These are phyloP conservation scores for Periophthalmus modestus DNA, from an alignment of 2,113 vertebrate species.

Conservation along the genomic window DNA sequence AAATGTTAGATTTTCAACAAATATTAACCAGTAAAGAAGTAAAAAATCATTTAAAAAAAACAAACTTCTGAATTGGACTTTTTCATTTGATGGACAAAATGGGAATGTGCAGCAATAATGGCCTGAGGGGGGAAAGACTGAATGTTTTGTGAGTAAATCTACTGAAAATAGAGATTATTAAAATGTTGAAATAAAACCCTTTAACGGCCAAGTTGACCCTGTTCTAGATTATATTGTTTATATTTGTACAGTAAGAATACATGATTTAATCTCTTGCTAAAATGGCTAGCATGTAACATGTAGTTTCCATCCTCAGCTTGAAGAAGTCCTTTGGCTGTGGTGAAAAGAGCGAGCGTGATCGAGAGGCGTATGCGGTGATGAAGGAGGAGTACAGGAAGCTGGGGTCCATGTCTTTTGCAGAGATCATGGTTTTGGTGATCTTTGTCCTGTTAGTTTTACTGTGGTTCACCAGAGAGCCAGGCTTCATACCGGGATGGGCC, in stretches of 20 bases:
- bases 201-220: too few relatives aligned
- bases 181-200: too few relatives aligned
- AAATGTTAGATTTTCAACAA: too few relatives aligned
- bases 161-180: background rate
- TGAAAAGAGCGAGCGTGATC: constrained; percentile 37
- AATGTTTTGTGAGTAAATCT: background rate
- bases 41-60: too few relatives aligned
- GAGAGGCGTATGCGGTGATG: constrained; percentile 77
- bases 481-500: constrained; percentile 89
- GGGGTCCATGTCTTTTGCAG: constrained; percentile 83
- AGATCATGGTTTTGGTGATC: constrained; percentile 75
- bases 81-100: too few relatives aligned
- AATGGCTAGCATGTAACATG: background rate
- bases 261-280: background rate
- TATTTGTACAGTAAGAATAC: too few relatives aligned
- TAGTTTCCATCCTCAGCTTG: constrained; percentile 70
- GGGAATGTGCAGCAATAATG: background rate
- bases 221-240: too few relatives aligned
- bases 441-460: constrained; percentile 83
- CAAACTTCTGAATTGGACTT: too few relatives aligned
- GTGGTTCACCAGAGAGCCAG: constrained; percentile 93
- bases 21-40: too few relatives aligned
- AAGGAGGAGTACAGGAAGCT: constrained; percentile 78
- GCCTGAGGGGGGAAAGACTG: background rate
- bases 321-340: constrained; percentile 82